Percentiles rank a stretch among this genome's conserved stretches.
Conservation (phyloP, 2,888 invertebrate genomes). For the Anoplius nigerrimus region DNA sequence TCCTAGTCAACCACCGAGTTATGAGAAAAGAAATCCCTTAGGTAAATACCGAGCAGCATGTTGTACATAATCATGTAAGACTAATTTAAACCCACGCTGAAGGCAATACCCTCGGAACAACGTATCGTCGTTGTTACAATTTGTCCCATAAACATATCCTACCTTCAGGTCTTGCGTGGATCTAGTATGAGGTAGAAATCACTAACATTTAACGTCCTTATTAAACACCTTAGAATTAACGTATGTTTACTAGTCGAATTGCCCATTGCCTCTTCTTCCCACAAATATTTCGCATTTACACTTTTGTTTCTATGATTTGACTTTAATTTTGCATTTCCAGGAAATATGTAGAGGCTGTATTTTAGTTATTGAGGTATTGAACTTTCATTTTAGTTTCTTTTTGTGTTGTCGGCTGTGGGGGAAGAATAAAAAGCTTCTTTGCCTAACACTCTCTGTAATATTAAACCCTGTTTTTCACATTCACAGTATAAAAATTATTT, state of each 20-base stretch:
- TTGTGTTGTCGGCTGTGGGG: conserved; percentile 47
- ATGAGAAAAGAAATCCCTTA: conserved; percentile 69
- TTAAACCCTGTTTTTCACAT: conserved; percentile 1
- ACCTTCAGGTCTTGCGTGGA: conserved; percentile 72
- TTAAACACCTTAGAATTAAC: conserved; percentile 38
- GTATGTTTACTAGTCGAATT: conserved; percentile 8
- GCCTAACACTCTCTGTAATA: conserved; percentile 24
- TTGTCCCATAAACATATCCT: conserved; percentile 52
- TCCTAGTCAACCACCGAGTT: conserved; percentile 62
- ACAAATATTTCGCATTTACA: conserved; percentile 22
- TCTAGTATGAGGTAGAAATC: conserved; percentile 70
- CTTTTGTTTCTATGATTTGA: conserved; percentile 48
- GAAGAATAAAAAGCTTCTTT: conserved; percentile 33
- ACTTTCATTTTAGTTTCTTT: conserved; percentile 56
- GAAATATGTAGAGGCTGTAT: conserved; percentile 67
- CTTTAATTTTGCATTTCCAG: conserved; percentile 65
- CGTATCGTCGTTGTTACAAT: conserved; percentile 48
- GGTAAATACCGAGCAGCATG: conserved; percentile 59
- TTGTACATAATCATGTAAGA: conserved; percentile 29
- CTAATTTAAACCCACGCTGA: conserved; percentile 33
- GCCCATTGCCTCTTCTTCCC: conserved; percentile 5
- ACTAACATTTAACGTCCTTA: conserved; percentile 60
- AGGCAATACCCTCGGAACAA: conserved; percentile 39
- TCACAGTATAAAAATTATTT: conserved; percentile 5
- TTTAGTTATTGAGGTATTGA: conserved; percentile 68